phyloP scores from a whole-genome alignment of 2,888 invertebrate genomes.

The Listrodromus nycthemerus region DNA sequence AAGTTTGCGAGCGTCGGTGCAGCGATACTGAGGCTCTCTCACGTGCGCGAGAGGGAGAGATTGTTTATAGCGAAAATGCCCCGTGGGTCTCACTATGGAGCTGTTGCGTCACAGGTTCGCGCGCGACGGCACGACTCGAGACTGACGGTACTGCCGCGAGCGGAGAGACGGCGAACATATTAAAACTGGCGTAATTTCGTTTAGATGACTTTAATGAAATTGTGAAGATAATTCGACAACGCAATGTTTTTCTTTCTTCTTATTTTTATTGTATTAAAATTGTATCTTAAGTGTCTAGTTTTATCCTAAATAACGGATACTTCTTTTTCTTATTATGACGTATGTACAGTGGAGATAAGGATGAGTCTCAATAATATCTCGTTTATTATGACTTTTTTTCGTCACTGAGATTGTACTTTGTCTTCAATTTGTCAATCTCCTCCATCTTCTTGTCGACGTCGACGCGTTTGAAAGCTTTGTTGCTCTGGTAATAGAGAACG shows the following conservation, averaged over 20 bases:
- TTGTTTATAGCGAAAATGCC: slow-evolving; percentile 11
- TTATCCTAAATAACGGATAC: slow-evolving; percentile 30
- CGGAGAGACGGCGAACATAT: background rate
- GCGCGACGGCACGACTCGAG: background rate
- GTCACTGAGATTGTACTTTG: slow-evolving; percentile 89
- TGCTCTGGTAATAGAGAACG: slow-evolving; percentile 99
- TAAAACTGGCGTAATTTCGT: background rate
- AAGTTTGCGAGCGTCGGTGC: background rate
- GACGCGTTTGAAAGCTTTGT: slow-evolving; percentile 97
- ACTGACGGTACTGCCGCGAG: background rate
- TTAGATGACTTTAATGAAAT: background rate
- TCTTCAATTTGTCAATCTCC: slow-evolving; percentile 97
- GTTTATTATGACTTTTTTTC: slow-evolving; percentile 77
- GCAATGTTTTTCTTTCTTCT: background rate
- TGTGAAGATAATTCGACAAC: slow-evolving; percentile 5
- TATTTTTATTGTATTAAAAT: slow-evolving; percentile 4
- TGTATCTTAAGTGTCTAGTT: slow-evolving; percentile 3
- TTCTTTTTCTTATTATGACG: background rate
- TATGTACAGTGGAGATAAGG: slow-evolving; percentile 45
- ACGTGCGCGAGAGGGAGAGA: slow-evolving; percentile 16
- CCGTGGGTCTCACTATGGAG: background rate
- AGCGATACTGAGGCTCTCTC: background rate
- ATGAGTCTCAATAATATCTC: background rate
- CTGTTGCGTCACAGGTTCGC: slow-evolving; percentile 1
- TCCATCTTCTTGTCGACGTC: slow-evolving; percentile 98